Evolutionary conservation across 2,888 invertebrate genomes (phyloP).

Genomic region (Cenopis cana): DNA sequence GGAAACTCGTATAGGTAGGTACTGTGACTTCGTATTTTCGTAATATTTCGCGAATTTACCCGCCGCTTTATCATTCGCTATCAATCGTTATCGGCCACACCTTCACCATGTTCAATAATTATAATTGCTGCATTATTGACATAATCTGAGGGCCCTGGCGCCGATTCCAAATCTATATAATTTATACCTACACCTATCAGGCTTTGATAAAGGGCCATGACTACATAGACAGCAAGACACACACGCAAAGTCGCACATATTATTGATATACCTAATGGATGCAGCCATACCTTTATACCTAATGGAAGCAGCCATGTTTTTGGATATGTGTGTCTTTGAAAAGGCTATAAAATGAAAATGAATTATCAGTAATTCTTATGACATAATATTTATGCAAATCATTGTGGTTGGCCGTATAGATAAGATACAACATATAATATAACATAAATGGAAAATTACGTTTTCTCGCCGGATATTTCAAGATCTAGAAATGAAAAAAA

Average conservation of each 20-base stretch:
- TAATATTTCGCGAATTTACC: slow-evolving; percentile 15
- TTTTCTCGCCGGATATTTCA: not conserved
- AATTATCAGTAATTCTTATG: not conserved
- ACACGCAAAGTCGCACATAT: too few species aligned
- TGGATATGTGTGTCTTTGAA: not conserved
- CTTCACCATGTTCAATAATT: slow-evolving; percentile 27
- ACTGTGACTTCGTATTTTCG: too few species aligned
- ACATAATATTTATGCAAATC: not conserved
- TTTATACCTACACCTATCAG: not conserved
- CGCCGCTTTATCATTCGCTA: slow-evolving; percentile 19
- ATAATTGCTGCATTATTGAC: slow-evolving; percentile 27
- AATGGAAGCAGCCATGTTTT: not conserved
- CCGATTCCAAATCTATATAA: not conserved
- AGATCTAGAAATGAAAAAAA: not conserved
- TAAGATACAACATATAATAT: not conserved
- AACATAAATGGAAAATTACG: too few species aligned
- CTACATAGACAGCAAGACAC: too few species aligned
- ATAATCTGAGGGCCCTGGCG: slow-evolving; percentile 16
- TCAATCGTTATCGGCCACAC: slow-evolving; percentile 33
- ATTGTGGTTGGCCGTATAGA: not conserved
- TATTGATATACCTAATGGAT: too few species aligned
- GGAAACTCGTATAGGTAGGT: too few species aligned
- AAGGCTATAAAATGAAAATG: not conserved
- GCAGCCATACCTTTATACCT: too few species aligned
- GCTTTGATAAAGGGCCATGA: not conserved